phyloP scores from a whole-genome alignment of 2,797 vertebrate species.

The Falco cherrug region DNA sequence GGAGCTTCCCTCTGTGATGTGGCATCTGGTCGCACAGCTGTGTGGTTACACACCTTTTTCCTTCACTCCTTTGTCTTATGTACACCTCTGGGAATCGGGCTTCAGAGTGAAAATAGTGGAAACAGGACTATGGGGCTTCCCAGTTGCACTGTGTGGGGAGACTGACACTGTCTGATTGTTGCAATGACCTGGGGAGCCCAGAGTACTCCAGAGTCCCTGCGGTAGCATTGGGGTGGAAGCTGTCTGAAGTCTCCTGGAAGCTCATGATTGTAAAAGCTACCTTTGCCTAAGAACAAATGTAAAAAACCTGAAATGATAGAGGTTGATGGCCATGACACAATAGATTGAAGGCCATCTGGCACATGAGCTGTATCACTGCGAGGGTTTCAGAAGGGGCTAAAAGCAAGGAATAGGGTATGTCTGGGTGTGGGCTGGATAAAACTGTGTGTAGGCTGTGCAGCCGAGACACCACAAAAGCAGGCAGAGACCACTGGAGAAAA shows the following conservation, averaged over 20 bases:
- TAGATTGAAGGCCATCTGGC: neutral
- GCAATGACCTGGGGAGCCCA: neutral
- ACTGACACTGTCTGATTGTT: neutral
- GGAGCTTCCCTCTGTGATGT: neutral
- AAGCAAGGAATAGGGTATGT: neutral
- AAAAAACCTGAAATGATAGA: neutral
- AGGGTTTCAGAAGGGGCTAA: neutral
- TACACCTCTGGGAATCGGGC: neutral
- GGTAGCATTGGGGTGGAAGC: neutral
- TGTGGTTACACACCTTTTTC: neutral
- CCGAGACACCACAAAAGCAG: constrained; percentile 24
- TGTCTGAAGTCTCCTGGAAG: neutral
- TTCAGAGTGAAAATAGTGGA: neutral
- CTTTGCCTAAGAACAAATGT: neutral
- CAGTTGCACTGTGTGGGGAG: neutral
- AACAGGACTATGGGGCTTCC: neutral
- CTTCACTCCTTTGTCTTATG: neutral
- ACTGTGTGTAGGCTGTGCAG: constrained; percentile 13
- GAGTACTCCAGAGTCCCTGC: neutral
- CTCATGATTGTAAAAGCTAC: neutral
- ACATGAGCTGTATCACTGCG: neutral
- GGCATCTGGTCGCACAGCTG: neutral
- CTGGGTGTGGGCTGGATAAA: constrained; percentile 15
- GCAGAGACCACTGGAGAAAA: constrained; percentile 32
- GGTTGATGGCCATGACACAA: neutral